These are phyloP conservation scores for Beris chalybata DNA, from an alignment of 2,888 invertebrate genomes.

Conservation along the genomic window DNA sequence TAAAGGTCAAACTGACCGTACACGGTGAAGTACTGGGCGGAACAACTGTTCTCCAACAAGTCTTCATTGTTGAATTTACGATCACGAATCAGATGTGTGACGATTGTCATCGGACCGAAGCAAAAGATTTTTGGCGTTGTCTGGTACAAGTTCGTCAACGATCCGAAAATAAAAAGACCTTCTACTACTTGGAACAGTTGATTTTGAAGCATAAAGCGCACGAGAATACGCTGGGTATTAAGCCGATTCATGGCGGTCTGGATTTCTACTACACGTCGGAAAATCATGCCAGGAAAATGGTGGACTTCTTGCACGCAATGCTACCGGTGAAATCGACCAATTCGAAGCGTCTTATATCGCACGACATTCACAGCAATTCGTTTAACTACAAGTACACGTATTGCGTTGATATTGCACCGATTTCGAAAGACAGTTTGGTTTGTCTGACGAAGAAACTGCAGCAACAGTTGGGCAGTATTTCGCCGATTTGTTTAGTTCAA, in stretches of 20 bases:
- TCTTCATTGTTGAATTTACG: constrained; percentile 91
- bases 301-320: constrained; percentile 86
- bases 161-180: constrained; percentile 92
- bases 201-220: constrained; percentile 95
- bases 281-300: constrained; percentile 90
- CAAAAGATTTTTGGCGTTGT: constrained; percentile 97
- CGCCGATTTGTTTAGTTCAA: constrained; percentile 83
- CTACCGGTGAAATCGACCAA: constrained; percentile 86
- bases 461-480: constrained; percentile 84
- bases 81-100: constrained; percentile 95
- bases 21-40: constrained; percentile 94
- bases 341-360: constrained; percentile 94
- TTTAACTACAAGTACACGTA: constrained; percentile 96
- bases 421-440: constrained; percentile 92
- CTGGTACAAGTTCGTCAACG: constrained; percentile 85
- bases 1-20: constrained; percentile 93
- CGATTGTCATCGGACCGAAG: constrained; percentile 94
- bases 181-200: constrained; percentile 95
- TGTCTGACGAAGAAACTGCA: constrained; percentile 86
- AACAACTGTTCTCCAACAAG: constrained; percentile 83
- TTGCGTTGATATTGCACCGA: constrained; percentile 92
- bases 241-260: constrained; percentile 82
- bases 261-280: constrained; percentile 94
- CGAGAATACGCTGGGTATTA: constrained; percentile 85
- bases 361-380: constrained; percentile 94